Evolutionary conservation across 2,113 vertebrate genomes (phyloP), one percentile per base, ranked within the genome.

Genomic region (Tor tambroides): DNA sequence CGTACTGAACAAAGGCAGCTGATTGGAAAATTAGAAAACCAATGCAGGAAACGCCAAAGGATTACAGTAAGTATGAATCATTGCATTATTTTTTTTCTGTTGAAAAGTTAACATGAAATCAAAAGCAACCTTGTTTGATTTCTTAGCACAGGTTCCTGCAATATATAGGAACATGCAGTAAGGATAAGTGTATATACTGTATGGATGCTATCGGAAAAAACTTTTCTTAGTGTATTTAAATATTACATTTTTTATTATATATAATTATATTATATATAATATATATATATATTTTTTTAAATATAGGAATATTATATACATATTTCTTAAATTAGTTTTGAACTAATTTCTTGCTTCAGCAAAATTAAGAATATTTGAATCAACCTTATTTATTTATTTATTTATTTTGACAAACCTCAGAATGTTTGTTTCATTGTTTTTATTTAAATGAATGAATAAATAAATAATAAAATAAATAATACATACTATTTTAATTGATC

Each of bases 31-130:
- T 11, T 54, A 19, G 46, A 54, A 54, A 30, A 49, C 8, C 19
- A 77, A 77, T 32, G 26, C 46, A 28, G 17, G 28, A 30, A 54
- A 77, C 8, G 19, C 49, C 28, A 38, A 35, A 79, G 77, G 51
- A 80, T 80, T 80, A 80, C 77, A 61, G 54, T 14, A 12, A 59
- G 51, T n/a, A 80, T 80, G 32, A 80, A 80, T 80, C 54, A 15
- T 32, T 51, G 19, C 28, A 56, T 54, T 32, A 21, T 35, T 49
- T 28, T 59, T 61, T 41, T 61, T 61, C 78, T 38, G 11, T 80
- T 26, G 23, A 11, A 61, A 80, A 80, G 76, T 79, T 1, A 32
- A 56, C 49, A 79, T 23, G 1, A 30, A 78, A 49, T 76, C 6
- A 46, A 76, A 76, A 77, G 15, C 8, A 30, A 38, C 8, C 21